phyloP scores from a whole-genome alignment of 2,888 invertebrate species.

The Miltochrista miniata region DNA sequence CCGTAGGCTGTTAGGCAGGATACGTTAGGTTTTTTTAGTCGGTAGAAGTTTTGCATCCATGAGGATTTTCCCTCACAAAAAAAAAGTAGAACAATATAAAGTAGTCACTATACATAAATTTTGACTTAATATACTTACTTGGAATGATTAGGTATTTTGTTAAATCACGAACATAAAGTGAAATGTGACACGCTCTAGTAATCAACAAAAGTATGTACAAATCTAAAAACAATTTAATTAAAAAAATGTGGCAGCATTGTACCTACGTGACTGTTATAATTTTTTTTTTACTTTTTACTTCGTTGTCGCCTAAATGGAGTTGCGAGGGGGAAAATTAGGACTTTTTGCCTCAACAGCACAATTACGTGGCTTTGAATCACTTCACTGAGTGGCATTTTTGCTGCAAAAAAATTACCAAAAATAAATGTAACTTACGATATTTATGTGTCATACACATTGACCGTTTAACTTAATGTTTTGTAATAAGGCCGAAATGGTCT shows the following conservation, averaged over 20 bases:
- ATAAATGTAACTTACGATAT: constrained; percentile 39
- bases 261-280: constrained; percentile 60
- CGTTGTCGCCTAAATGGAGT: constrained; percentile 60
- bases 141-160: neutral
- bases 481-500: too few relatives aligned
- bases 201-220: constrained; percentile 17
- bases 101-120: too few relatives aligned
- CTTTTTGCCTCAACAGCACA: constrained; percentile 58
- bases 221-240: constrained; percentile 58
- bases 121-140: too few relatives aligned
- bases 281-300: constrained; percentile 59
- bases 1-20: too few relatives aligned
- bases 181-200: neutral
- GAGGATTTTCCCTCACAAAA: too few relatives aligned
- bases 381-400: constrained; percentile 47
- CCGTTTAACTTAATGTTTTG: too few relatives aligned
- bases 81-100: too few relatives aligned
- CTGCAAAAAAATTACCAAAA: constrained; percentile 46
- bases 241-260: constrained; percentile 60
- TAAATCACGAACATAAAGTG: neutral
- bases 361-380: constrained; percentile 56
- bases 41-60: too few relatives aligned
- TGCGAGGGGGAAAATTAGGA: constrained; percentile 58
- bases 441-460: constrained; percentile 41
- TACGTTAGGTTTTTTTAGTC: too few relatives aligned